A percentile compares a stretch with the other conserved stretches of the same genome.
phyloP scores from a whole-genome alignment of 2,113 vertebrate species.

The Nestor notabilis region DNA sequence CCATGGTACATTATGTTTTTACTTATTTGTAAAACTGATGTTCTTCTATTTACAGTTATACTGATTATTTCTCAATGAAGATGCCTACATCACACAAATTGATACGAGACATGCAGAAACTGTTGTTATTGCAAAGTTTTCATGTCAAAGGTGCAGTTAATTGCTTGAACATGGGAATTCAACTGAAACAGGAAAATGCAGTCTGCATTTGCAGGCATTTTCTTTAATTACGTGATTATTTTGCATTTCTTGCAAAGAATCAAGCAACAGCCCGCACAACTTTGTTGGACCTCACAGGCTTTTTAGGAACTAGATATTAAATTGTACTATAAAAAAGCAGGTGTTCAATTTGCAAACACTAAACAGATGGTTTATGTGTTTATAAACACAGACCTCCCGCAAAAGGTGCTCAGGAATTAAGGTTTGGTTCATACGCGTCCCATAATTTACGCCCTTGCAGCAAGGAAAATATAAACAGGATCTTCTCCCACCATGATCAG shows the following conservation, averaged over 20 bases:
- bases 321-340: neutral
- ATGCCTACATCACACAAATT: neutral
- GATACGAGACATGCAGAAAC: neutral
- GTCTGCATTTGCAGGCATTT: neutral
- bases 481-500: neutral
- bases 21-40: neutral
- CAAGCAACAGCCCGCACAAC: neutral
- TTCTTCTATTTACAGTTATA: neutral
- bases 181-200: neutral
- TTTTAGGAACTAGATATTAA: conserved; percentile 21
- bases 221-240: conserved; percentile 14
- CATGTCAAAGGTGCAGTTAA: neutral
- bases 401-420: neutral
- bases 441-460: neutral
- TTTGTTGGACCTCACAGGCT: neutral
- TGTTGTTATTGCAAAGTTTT: neutral
- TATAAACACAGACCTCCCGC: conserved; percentile 16
- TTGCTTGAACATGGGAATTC: neutral
- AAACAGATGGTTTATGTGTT: conserved; percentile 1
- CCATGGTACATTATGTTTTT: neutral
- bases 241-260: conserved; percentile 14
- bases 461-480: conserved; percentile 27
- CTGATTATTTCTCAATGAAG: neutral
- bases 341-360: conserved; percentile 45
- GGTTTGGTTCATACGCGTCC: neutral